A percentile compares a stretch with the other conserved stretches of the same genome.
Conservation (phyloP, 2,113 vertebrate genomes). For the Thamnaconus septentrionalis region DNA sequence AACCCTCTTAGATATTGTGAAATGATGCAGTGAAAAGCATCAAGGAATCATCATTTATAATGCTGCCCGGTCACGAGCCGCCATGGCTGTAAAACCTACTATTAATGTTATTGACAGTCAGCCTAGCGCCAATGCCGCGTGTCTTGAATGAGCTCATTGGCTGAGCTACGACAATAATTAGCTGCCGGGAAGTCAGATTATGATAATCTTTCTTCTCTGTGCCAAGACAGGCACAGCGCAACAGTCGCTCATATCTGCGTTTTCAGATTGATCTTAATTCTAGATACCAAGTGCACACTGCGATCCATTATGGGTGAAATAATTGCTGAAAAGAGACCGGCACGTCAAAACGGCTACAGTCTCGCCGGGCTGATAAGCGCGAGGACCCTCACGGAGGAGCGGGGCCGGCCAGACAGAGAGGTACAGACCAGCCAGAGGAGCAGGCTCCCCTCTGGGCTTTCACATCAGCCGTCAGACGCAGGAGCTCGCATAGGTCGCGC, state of each 20-base stretch:
- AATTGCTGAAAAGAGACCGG: slow-evolving; percentile 73
- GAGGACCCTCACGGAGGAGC: slow-evolving; percentile 55
- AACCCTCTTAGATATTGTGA: slow-evolving; percentile 74
- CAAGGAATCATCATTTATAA: slow-evolving; percentile 56
- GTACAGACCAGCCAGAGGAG: slow-evolving; percentile 67
- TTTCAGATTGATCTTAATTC: slow-evolving; percentile 53
- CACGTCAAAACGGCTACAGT: slow-evolving; percentile 67
- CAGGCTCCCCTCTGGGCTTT: slow-evolving; percentile 65
- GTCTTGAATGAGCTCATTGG: slow-evolving; percentile 58
- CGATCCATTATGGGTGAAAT: slow-evolving; percentile 73
- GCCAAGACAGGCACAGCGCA: slow-evolving; percentile 5
- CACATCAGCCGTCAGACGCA: slow-evolving; percentile 68
- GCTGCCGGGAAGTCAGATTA: slow-evolving; percentile 11
- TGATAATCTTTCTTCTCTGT: too few species aligned
- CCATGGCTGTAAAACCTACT: slow-evolving; percentile 37
- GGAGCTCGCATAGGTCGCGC: slow-evolving; percentile 67
- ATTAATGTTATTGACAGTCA: slow-evolving; percentile 39
- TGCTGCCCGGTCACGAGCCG: slow-evolving; percentile 62
- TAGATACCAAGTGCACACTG: slow-evolving; percentile 31
- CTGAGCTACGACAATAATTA: slow-evolving; percentile 44
- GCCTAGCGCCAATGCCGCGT: slow-evolving; percentile 49
- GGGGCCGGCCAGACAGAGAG: slow-evolving; percentile 58
- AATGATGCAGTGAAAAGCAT: slow-evolving; percentile 65
- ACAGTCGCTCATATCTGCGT: slow-evolving; percentile 10
- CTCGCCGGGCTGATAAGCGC: slow-evolving; percentile 60